These are phyloP conservation scores for Apamea monoglypha DNA, from an alignment of 2,888 invertebrate genomes.

Conservation along the genomic window DNA sequence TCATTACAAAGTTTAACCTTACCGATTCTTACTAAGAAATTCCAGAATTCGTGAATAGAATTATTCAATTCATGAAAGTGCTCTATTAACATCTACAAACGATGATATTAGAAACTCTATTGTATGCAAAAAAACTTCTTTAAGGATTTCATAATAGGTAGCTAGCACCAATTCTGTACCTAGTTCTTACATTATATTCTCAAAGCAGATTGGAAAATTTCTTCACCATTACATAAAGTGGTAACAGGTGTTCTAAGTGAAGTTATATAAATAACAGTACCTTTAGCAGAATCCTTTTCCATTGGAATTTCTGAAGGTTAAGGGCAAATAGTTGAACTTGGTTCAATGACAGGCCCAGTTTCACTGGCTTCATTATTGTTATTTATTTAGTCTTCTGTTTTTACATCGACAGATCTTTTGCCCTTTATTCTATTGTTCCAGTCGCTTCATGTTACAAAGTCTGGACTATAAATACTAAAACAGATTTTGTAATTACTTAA, in stretches of 20 bases:
- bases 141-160: background rate
- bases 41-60: background rate
- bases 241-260: conserved; percentile 31
- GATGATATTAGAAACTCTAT: background rate
- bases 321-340: conserved; percentile 33
- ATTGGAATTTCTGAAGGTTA: conserved; percentile 24
- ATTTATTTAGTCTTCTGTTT: conserved; percentile 31
- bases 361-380: conserved; percentile 11
- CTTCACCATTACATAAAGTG: conserved; percentile 29
- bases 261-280: conserved; percentile 17
- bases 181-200: background rate
- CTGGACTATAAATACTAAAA: conserved; percentile 1
- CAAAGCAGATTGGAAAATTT: conserved; percentile 2
- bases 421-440: conserved; percentile 36
- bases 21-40: background rate
- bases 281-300: conserved; percentile 25
- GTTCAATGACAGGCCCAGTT: conserved; percentile 31
- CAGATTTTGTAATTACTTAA: conserved; percentile 6
- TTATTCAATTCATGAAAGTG: no score
- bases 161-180: background rate
- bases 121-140: conserved; percentile 1
- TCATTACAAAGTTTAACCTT: background rate
- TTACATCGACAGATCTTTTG: conserved; percentile 16
- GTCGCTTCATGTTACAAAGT: conserved; percentile 34
- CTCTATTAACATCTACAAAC: background rate